Base-by-base conservation (phyloP, 1,140 invertebrate genomes). In the Pinna nobilis region DNA sequence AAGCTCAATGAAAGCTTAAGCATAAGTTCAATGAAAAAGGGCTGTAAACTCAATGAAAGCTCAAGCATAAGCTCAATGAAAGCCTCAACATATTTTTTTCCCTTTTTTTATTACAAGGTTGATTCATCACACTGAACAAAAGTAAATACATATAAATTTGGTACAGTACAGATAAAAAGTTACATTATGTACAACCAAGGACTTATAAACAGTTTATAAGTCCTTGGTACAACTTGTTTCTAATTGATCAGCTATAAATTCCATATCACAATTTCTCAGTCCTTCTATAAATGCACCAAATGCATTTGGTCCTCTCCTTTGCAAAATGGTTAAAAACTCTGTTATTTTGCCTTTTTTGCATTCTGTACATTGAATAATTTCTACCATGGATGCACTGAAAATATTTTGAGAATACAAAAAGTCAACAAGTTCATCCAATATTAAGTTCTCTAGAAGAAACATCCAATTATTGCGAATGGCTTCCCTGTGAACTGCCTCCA, bases 401-500 rank as follows among this genome's bases (percentile, higher is more conserved):
- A 70, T 61, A 13, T 57, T 47, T 7, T 61, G 41, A 4, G 33
- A 37, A n/a, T 35, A 23, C 51, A 70, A 47, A 33, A 28, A 60
- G 37, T 70, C 67, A 3, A 70, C 20, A 9, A 70, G 51, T 23
- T 50, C 67, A 25, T 70, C 67, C 11, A 70, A 37, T n/a, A 70
- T 39, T 6, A 70, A 18, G 44, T 61, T 70, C 20, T 70, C 67
- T 33, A 70, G 41, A 0, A 70, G 67, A 50, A 50, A 70, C 50
- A 59, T 55, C 67, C 67, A 70, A 35, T 61, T 70, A n/a, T 70
- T 70, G 15, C 55, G 28, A 23, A 70, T 49, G 6, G 67, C 55
- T 37, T 70, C 67, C 41, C 37, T 55, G 57, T 70, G 67, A 9
- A 39, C 50, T 13, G 35, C 35, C 28, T 70, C 67, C 67, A 70